Evolutionary conservation across 1,140 invertebrate genomes (phyloP).

Genomic region (Battus philenor): DNA sequence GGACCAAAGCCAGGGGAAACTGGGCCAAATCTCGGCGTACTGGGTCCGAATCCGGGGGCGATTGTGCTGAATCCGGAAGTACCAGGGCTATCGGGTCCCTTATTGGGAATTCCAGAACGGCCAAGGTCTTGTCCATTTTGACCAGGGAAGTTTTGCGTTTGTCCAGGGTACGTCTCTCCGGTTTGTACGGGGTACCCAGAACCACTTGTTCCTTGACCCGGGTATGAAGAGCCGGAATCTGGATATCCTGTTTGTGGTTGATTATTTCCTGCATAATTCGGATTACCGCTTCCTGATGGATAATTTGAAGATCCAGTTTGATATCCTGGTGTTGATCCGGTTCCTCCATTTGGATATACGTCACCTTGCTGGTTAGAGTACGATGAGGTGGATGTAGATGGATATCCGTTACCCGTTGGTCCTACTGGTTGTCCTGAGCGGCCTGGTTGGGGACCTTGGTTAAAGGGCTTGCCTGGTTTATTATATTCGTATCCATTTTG

Average conservation of each 20-base stretch:
- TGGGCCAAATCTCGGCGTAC: slow-evolving; percentile 18
- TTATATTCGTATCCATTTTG: slow-evolving; percentile 77
- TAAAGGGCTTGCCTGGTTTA: slow-evolving; percentile 70
- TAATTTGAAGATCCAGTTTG: slow-evolving; percentile 47
- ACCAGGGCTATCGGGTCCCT: neutral
- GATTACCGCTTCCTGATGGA: slow-evolving; percentile 30
- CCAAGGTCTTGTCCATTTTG: slow-evolving; percentile 31
- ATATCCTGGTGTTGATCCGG: slow-evolving; percentile 41
- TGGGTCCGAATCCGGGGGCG: slow-evolving; percentile 19
- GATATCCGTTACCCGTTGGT: slow-evolving; percentile 31
- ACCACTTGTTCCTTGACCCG: slow-evolving; percentile 17
- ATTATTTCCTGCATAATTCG: slow-evolving; percentile 19
- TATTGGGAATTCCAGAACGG: slow-evolving; percentile 22
- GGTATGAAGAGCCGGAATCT: slow-evolving; percentile 27
- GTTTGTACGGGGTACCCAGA: slow-evolving; percentile 20
- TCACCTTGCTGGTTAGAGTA: slow-evolving; percentile 24
- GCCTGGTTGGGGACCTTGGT: slow-evolving; percentile 34
- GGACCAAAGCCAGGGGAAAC: slow-evolving; percentile 23
- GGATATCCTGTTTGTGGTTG: slow-evolving; percentile 25
- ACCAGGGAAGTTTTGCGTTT: slow-evolving; percentile 31
- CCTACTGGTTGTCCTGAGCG: slow-evolving; percentile 35
- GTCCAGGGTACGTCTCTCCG: slow-evolving; percentile 21
- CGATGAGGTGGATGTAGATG: slow-evolving; percentile 20
- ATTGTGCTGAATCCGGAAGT: slow-evolving; percentile 18
- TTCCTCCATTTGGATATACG: slow-evolving; percentile 17